These are phyloP conservation scores for Uloborus diversus DNA, from an alignment of 1,140 invertebrate species.

Conservation along the genomic window DNA sequence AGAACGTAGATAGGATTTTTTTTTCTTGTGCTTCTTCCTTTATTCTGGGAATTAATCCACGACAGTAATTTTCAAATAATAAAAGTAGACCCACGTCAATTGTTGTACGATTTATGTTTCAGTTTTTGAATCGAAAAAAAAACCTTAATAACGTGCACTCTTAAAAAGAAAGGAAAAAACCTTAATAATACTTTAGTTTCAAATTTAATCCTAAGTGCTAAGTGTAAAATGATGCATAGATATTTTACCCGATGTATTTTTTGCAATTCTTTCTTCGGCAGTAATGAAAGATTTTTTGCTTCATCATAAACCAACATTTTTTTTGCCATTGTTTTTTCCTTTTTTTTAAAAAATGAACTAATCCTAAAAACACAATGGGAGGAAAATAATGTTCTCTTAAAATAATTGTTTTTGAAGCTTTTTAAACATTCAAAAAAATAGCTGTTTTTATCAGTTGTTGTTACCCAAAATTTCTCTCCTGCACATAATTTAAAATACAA, in stretches of 20 bases:
- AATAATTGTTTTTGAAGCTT: no score
- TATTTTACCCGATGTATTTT: slow-evolving; percentile 13
- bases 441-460: no score
- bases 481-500: no score
- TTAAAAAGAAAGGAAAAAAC: neutral
- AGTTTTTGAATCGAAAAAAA: slow-evolving; percentile 1
- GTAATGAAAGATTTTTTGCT: neutral
- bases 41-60: slow-evolving; percentile 21
- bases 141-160: slow-evolving; percentile 5
- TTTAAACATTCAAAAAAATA: no score
- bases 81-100: slow-evolving; percentile 21
- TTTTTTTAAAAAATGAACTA: no score
- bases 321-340: neutral
- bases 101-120: slow-evolving; percentile 30
- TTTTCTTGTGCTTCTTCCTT: slow-evolving; percentile 23
- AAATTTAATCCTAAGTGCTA: slow-evolving; percentile 35
- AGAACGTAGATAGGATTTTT: neutral
- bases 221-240: slow-evolving; percentile 36
- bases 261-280: neutral
- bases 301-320: neutral
- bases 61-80: slow-evolving; percentile 16
- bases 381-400: no score
- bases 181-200: slow-evolving; percentile 33
- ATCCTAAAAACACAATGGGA: no score
- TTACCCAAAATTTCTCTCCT: no score